phyloP scores from a whole-genome alignment of 2,888 invertebrate species.

The Chymomyza amoena region DNA sequence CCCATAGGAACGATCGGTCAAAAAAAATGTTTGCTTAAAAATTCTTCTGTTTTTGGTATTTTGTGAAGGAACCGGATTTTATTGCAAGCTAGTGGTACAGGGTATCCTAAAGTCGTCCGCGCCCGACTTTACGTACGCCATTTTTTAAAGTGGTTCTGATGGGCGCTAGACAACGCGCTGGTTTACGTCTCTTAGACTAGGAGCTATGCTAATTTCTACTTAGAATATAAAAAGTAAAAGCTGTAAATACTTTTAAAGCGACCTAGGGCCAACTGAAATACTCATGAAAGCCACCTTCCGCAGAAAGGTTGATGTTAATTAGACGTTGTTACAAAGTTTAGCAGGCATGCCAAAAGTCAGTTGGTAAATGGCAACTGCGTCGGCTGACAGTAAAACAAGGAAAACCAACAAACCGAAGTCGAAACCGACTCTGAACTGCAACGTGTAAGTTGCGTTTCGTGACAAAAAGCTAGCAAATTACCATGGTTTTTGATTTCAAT shows the following conservation, averaged over 20 bases:
- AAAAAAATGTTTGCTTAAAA: too few species aligned
- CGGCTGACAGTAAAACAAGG: constrained; percentile 35
- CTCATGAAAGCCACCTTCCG: neutral
- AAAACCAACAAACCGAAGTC: constrained; percentile 11
- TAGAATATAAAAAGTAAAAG: constrained; percentile 15
- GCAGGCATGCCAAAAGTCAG: neutral
- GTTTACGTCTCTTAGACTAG: neutral
- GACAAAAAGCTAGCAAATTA: constrained; percentile 31
- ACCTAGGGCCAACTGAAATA: neutral
- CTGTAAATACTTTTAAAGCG: constrained; percentile 2
- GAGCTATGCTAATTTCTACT: constrained; percentile 16
- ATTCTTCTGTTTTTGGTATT: too few species aligned
- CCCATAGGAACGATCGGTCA: too few species aligned
- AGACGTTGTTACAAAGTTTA: neutral
- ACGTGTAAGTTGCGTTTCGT: neutral
- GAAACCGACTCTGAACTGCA: neutral
- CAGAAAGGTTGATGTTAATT: neutral
- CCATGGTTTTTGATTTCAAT: constrained; percentile 24
- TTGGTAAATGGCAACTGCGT: constrained; percentile 14
- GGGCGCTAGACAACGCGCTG: neutral
- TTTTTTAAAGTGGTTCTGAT: constrained; percentile 51
- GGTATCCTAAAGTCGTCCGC: too few species aligned
- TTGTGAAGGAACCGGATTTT: too few species aligned
- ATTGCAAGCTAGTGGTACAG: too few species aligned
- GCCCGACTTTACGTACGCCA: too few species aligned